Evolutionary conservation across 2,888 invertebrate species (phyloP).

Genomic region (Epinotia demarniana): DNA sequence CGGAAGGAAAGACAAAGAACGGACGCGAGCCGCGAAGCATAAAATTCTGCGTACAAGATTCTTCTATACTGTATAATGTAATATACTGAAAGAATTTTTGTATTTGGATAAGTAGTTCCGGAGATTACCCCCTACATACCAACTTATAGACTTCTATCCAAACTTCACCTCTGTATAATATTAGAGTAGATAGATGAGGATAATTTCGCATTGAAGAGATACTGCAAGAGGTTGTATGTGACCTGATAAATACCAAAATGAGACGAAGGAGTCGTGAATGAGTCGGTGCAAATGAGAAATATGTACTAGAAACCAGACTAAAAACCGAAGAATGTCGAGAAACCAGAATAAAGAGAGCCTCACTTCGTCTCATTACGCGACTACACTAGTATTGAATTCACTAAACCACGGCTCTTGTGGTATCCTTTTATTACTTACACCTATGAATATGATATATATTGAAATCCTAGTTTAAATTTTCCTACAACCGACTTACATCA

Average conservation of each 20-base stretch:
- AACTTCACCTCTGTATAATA: neutral
- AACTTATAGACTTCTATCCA: neutral
- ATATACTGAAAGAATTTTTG: no score
- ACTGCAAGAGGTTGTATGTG: neutral
- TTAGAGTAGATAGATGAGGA: neutral
- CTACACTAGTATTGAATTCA: constrained; percentile 18
- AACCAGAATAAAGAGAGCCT: neutral
- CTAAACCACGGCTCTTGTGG: constrained; percentile 11
- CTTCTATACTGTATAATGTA: no score
- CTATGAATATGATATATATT: no score
- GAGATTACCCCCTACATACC: neutral
- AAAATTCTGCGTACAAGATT: no score
- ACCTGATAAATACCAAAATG: neutral
- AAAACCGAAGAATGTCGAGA: neutral
- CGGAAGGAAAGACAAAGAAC: no score
- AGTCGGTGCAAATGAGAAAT: neutral
- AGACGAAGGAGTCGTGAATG: neutral
- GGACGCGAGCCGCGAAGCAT: no score
- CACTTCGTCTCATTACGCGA: neutral
- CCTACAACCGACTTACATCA: neutral
- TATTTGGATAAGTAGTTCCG: no score
- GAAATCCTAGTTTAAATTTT: neutral
- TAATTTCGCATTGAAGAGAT: neutral
- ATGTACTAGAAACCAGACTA: neutral
- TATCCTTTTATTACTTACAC: constrained; percentile 26